A percentile compares a stretch with the other conserved stretches of the same genome.
These are phyloP conservation scores for Stigmatopora argus DNA, from an alignment of 2,113 vertebrate genomes.

Conservation along the genomic window DNA sequence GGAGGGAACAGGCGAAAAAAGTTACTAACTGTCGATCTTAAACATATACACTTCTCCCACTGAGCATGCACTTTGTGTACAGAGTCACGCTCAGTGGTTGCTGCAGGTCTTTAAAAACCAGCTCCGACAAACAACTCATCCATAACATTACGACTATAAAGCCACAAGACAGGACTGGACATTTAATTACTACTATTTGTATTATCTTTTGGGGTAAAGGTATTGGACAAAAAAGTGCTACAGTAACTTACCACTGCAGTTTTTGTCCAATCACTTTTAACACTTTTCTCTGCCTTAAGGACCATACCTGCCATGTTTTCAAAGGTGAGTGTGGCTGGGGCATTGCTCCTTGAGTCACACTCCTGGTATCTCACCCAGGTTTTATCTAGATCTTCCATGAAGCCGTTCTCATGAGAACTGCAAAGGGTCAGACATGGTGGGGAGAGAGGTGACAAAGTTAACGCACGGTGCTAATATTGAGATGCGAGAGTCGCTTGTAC, in stretches of 20 bases:
- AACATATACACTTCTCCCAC: constrained; percentile 26
- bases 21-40: constrained; percentile 20
- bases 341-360: constrained; percentile 98
- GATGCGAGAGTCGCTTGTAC: constrained; percentile 37
- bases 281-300: constrained; percentile 50
- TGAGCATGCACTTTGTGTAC: constrained; percentile 31
- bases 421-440: constrained; percentile 56
- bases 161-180: constrained; percentile 50
- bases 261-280: constrained; percentile 79
- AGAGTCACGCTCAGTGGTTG: constrained; percentile 41
- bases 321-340: constrained; percentile 97
- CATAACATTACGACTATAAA: constrained; percentile 43
- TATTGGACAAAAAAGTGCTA: constrained; percentile 76
- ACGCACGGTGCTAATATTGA: constrained; percentile 15
- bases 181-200: constrained; percentile 45
- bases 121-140: constrained; percentile 36
- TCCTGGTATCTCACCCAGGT: constrained; percentile 99
- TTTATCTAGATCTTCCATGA: constrained; percentile 99
- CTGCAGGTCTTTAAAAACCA: constrained; percentile 24
- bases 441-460: constrained; percentile 64
- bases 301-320: constrained; percentile 98
- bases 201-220: constrained; percentile 54
- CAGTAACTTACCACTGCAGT: constrained; percentile 75
- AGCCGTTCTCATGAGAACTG: constrained; percentile 93
- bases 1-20: constrained; percentile 24